phyloP scores from a whole-genome alignment of 2,797 vertebrate species.

The Pitangus sulphuratus region DNA sequence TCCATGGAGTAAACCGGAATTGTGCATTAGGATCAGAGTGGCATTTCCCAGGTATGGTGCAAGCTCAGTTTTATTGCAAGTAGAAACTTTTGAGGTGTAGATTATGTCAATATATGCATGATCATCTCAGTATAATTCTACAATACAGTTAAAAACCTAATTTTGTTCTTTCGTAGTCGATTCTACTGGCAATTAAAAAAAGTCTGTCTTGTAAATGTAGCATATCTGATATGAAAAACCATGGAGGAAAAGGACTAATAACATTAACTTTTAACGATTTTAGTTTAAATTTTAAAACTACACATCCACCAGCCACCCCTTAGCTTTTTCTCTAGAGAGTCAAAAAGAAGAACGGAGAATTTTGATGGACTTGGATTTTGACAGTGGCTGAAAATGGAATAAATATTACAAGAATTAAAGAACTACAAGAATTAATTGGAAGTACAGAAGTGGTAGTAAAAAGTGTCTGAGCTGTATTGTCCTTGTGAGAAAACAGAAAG shows the following conservation, averaged over 20 bases:
- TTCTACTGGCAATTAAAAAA: neutral
- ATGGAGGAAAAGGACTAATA: neutral
- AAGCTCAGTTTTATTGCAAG: neutral
- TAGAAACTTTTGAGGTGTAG: neutral
- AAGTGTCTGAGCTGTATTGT: neutral
- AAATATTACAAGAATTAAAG: neutral
- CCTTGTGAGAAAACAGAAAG: neutral
- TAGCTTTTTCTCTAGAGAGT: neutral
- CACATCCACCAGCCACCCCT: neutral
- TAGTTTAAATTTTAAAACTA: slow-evolving; percentile 2
- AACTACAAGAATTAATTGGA: neutral
- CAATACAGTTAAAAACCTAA: neutral
- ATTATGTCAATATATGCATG: neutral
- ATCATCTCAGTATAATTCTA: neutral
- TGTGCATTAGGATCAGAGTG: neutral
- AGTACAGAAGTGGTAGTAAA: neutral
- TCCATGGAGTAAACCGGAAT: neutral
- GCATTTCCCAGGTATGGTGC: neutral
- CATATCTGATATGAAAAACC: neutral
- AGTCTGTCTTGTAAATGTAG: neutral
- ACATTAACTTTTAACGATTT: neutral
- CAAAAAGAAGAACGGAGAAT: neutral
- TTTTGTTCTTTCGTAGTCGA: neutral
- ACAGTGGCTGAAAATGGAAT: neutral
- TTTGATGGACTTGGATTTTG: neutral